Conservation (phyloP, 2,797 vertebrate species). For the Phyllotis vaccarum region DNA sequence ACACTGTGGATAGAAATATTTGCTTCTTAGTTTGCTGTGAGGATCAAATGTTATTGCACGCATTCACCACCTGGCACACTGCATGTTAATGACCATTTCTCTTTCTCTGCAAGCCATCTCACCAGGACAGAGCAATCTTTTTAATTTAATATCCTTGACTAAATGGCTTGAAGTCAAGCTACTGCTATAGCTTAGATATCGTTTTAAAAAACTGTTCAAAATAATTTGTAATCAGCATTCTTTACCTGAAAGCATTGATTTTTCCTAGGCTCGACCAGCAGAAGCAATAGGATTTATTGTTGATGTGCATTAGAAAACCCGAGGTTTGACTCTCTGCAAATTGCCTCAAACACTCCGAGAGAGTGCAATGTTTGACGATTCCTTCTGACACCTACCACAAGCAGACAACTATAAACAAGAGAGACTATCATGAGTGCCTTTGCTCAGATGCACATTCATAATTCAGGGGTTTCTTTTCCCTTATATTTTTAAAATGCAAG, state of each 20-base stretch:
- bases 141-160: constrained; percentile 71
- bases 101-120: constrained; percentile 54
- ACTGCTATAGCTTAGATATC: constrained; percentile 44
- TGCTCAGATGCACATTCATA: background rate
- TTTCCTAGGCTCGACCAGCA: constrained; percentile 46
- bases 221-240: constrained; percentile 70
- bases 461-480: constrained; percentile 52
- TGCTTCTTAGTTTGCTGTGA: constrained; percentile 49
- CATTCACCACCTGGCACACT: constrained; percentile 61
- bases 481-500: constrained; percentile 19
- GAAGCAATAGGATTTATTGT: constrained; percentile 74
- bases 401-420: constrained; percentile 42
- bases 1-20: constrained; percentile 31
- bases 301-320: constrained; percentile 71
- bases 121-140: background rate
- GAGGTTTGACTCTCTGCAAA: constrained; percentile 72
- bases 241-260: constrained; percentile 68
- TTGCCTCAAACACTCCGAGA: constrained; percentile 40
- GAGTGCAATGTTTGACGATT: constrained; percentile 55
- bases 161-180: constrained; percentile 64
- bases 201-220: constrained; percentile 68
- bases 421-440: constrained; percentile 34
- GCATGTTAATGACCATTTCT: constrained; percentile 56
- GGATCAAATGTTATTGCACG: constrained; percentile 39
- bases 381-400: background rate